Conservation (phyloP, 2,113 vertebrate species). For the Turnix velox region DNA sequence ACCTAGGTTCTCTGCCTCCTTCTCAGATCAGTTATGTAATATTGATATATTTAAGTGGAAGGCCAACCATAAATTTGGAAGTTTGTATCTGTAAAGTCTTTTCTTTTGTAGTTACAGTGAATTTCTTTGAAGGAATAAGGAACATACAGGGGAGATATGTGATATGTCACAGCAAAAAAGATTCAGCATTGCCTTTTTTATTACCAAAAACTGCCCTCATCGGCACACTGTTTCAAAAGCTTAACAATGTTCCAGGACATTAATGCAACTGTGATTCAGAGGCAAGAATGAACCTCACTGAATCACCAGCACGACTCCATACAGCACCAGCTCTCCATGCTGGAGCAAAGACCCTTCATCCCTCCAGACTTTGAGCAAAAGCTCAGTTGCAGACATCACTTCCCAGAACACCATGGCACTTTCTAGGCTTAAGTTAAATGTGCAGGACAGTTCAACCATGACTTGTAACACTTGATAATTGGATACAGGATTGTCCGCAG, state of each 20-base stretch:
- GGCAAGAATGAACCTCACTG: neutral
- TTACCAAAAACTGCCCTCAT: neutral
- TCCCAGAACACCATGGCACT: neutral
- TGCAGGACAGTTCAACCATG: neutral
- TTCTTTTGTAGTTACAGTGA: neutral
- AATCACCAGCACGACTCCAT: neutral
- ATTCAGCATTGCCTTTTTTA: neutral
- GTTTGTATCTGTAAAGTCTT: neutral
- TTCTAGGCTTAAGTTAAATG: neutral
- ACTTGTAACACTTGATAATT: neutral
- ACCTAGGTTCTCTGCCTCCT: neutral
- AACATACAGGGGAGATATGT: neutral
- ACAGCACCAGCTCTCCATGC: fast-evolving
- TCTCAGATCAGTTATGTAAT: neutral
- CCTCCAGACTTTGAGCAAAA: neutral
- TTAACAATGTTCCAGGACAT: neutral
- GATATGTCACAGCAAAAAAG: neutral
- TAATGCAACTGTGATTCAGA: slow-evolving; percentile 43
- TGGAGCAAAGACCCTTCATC: neutral
- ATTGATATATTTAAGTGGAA: neutral
- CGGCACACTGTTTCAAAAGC: neutral
- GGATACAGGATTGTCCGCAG: neutral
- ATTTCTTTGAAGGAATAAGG: neutral
- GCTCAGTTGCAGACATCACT: neutral
- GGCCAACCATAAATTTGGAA: neutral